Percentiles rank a stretch among this genome's conserved stretches.
phyloP scores from a whole-genome alignment of 2,797 vertebrate genomes.

The Argyrosomus regius region DNA sequence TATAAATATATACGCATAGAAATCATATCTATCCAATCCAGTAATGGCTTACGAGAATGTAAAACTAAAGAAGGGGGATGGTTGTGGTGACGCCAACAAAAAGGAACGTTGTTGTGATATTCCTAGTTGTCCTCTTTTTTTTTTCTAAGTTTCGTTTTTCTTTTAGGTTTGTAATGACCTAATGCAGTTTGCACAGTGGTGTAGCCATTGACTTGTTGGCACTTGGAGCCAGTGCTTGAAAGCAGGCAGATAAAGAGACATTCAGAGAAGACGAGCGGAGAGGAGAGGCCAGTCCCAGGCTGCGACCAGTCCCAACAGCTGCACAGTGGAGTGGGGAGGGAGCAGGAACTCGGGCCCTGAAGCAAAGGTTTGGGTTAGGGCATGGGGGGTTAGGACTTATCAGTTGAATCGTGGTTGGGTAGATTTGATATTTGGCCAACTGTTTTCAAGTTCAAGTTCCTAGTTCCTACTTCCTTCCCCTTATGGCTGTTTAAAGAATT shows the following conservation, averaged over 20 bases:
- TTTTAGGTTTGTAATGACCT: constrained; percentile 91
- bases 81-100: constrained; percentile 64
- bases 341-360: constrained; percentile 43
- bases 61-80: constrained; percentile 72
- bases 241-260: constrained; percentile 84
- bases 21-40: constrained; percentile 76
- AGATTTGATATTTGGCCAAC: constrained; percentile 31
- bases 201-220: constrained; percentile 92
- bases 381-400: constrained; percentile 4
- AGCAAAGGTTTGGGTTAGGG: constrained; percentile 3
- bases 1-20: constrained; percentile 73
- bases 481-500: constrained; percentile 47
- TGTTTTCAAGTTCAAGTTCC: constrained; percentile 33
- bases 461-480: constrained; percentile 53
- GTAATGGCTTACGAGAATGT: constrained; percentile 81
- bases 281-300: constrained; percentile 83
- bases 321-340: constrained; percentile 60
- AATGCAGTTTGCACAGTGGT: constrained; percentile 98
- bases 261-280: constrained; percentile 72
- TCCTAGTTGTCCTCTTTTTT: constrained; percentile 67
- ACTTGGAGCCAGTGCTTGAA: constrained; percentile 88
- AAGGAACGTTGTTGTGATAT: constrained; percentile 61
- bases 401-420: not conserved
- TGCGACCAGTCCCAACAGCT: constrained; percentile 80
- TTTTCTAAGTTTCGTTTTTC: constrained; percentile 66